Conservation (phyloP, 2,888 invertebrate species). For the Spodoptera picta region DNA sequence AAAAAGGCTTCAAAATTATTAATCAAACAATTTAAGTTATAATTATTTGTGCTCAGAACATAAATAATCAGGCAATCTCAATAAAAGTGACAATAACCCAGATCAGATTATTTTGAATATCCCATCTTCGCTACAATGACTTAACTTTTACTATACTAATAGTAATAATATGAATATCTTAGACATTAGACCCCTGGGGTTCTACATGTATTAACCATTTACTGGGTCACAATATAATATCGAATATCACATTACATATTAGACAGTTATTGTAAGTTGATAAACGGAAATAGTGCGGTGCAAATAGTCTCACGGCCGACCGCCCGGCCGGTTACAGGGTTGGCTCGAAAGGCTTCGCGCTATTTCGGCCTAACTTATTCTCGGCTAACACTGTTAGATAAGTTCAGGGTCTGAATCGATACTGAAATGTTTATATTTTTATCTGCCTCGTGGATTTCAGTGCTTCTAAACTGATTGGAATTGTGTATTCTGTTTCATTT, state of each 20-base stretch:
- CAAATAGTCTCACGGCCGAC: conserved; percentile 32
- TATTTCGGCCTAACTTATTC: conserved; percentile 39
- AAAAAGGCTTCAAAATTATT: too few relatives aligned
- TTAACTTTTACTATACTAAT: too few relatives aligned
- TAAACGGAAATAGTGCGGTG: conserved; percentile 25
- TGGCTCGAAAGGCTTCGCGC: conserved; percentile 15
- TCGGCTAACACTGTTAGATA: conserved; percentile 12
- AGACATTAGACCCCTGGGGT: not conserved
- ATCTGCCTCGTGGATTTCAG: not conserved
- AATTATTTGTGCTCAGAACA: too few relatives aligned
- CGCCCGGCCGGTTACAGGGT: conserved; percentile 4
- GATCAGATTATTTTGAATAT: too few relatives aligned
- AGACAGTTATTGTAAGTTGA: conserved; percentile 22
- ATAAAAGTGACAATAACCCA: too few relatives aligned
- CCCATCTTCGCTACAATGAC: too few relatives aligned
- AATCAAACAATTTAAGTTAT: too few relatives aligned
- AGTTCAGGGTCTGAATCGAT: conserved; percentile 44
- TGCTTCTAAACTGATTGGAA: not conserved
- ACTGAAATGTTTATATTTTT: conserved; percentile 15
- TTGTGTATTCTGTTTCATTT: conserved; percentile 2
- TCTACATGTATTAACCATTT: conserved; percentile 1
- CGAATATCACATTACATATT: conserved; percentile 4
- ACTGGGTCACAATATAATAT: conserved; percentile 1
- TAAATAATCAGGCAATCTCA: too few relatives aligned
- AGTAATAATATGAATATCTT: too few relatives aligned